These are phyloP conservation scores for Adelges cooleyi DNA, from an alignment of 1,140 invertebrate genomes.

Conservation along the genomic window DNA sequence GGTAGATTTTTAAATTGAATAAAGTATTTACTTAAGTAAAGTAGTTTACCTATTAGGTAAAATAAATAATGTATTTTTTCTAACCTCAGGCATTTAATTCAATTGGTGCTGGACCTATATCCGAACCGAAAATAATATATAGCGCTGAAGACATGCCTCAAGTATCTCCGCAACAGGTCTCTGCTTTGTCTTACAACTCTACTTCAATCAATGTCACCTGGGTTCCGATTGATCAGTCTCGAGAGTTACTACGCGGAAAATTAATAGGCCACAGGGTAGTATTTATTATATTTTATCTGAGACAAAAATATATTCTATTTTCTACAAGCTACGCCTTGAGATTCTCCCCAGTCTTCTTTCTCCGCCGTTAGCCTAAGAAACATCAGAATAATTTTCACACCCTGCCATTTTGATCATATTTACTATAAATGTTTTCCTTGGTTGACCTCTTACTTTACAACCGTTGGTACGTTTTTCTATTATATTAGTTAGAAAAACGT, in stretches of 20 bases:
- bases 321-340: too few species aligned
- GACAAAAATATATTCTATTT: too few species aligned
- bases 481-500: too few species aligned
- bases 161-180: slow-evolving; percentile 70
- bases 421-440: too few species aligned
- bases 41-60: neutral
- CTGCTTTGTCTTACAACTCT: slow-evolving; percentile 69
- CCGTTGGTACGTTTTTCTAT: too few species aligned
- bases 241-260: slow-evolving; percentile 76
- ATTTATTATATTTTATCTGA: slow-evolving; percentile 19
- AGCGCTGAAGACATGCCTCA: slow-evolving; percentile 94
- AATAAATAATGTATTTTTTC: slow-evolving; percentile 15
- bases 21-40: too few species aligned
- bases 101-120: slow-evolving; percentile 69
- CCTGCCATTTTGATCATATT: too few species aligned
- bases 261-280: slow-evolving; percentile 78
- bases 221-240: slow-evolving; percentile 70
- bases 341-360: neutral
- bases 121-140: slow-evolving; percentile 61
- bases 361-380: too few species aligned
- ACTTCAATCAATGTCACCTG: slow-evolving; percentile 86
- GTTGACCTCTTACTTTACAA: too few species aligned
- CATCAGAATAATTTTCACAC: too few species aligned
- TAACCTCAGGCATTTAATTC: slow-evolving; percentile 60
- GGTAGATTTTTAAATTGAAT: slow-evolving; percentile 39